Conservation (phyloP, 2,888 invertebrate species). For the Oscheius onirici region DNA sequence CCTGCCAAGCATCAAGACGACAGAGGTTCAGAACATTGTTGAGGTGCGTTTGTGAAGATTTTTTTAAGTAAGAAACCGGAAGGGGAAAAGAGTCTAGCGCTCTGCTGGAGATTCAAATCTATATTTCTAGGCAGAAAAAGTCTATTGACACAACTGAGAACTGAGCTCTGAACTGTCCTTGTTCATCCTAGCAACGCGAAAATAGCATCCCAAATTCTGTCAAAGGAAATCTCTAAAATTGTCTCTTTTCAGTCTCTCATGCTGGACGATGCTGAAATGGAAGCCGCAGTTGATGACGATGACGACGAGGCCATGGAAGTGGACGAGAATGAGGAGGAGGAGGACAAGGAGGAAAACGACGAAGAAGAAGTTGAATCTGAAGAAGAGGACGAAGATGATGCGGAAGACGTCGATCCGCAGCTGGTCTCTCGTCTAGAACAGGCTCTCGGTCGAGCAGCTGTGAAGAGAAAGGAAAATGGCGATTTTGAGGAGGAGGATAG, state of each 20-base stretch:
- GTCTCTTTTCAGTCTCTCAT: conserved; percentile 36
- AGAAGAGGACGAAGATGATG: conserved; percentile 22
- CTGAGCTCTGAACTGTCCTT: too few relatives aligned
- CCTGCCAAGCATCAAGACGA: conserved; percentile 36
- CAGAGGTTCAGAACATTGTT: conserved; percentile 49
- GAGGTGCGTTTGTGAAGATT: conserved; percentile 36
- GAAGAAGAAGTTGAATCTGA: conserved; percentile 10
- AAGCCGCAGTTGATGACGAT: conserved; percentile 40
- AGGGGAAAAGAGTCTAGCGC: too few relatives aligned
- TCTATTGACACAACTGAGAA: too few relatives aligned
- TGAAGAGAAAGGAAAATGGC: conserved; percentile 35
- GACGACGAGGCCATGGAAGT: conserved; percentile 10
- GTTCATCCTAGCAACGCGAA: too few relatives aligned
- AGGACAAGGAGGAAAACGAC: conserved; percentile 28
- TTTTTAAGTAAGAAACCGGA: too few relatives aligned
- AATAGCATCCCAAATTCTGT: too few relatives aligned
- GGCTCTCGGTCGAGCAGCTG: conserved; percentile 54
- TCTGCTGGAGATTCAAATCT: too few relatives aligned
- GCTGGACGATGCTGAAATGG: conserved; percentile 45
- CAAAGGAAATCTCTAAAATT: not conserved
- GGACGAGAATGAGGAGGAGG: conserved; percentile 17
- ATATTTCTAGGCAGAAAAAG: too few relatives aligned
- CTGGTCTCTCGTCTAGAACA: conserved; percentile 49
- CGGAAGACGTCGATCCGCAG: conserved; percentile 42
- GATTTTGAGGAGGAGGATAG: conserved; percentile 4